Evolutionary conservation across 2,797 vertebrate species (phyloP).

Genomic region (Podarcis siculus): DNA sequence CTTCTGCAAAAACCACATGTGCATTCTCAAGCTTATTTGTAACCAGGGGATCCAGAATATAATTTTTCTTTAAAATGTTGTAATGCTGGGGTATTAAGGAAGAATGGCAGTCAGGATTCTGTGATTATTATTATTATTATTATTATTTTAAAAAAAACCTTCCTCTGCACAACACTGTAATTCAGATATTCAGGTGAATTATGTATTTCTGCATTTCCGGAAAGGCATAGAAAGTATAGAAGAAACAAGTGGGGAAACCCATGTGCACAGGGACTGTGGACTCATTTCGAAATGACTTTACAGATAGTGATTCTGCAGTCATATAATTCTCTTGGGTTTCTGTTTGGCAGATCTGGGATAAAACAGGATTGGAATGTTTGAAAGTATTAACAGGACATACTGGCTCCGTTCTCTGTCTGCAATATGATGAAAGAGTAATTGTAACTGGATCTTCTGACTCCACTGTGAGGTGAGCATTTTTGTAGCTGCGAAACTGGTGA

Average conservation of each 20-base stretch:
- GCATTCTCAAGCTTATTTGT: not conserved
- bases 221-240: not conserved
- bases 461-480: constrained; percentile 88
- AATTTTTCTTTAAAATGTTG: not conserved
- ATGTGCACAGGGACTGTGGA: not conserved
- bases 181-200: not conserved
- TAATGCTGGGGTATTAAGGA: not conserved
- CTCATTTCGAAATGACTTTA: not conserved
- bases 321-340: constrained; percentile 13
- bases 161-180: not conserved
- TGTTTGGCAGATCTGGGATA: constrained; percentile 93
- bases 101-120: not conserved
- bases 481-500: no score
- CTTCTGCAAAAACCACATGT: not conserved
- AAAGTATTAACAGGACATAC: constrained; percentile 98
- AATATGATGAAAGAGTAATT: constrained; percentile 97
- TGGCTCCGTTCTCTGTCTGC: constrained; percentile 96
- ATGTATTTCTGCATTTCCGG: not conserved
- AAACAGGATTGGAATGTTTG: constrained; percentile 96
- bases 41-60: not conserved
- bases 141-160: no score
- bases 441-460: constrained; percentile 98
- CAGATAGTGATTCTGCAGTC: not conserved
- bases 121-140: no score
- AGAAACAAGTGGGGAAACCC: not conserved